Conservation (phyloP, 1,140 invertebrate genomes). For the Macrotrachela quadricornifera region DNA sequence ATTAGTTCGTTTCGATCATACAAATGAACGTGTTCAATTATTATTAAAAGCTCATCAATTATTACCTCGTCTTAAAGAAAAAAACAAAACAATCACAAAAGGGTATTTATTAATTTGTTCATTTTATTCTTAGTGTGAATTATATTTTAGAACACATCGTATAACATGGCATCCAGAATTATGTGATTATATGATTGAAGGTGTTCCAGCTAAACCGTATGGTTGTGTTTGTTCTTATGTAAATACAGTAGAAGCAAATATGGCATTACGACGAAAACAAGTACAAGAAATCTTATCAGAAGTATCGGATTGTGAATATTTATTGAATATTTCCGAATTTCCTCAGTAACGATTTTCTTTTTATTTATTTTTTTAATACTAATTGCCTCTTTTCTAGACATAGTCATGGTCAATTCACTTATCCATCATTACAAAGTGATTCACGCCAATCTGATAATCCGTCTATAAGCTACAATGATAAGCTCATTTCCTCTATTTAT, state of each 20-base stretch:
- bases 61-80: slow-evolving; percentile 51
- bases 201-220: slow-evolving; percentile 78
- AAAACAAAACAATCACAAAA: slow-evolving; percentile 38
- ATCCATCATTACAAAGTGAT: no score
- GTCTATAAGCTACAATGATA: slow-evolving; percentile 60
- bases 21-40: slow-evolving; percentile 53
- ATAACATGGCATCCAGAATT: slow-evolving; percentile 76
- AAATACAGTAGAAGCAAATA: slow-evolving; percentile 91
- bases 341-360: slow-evolving; percentile 37
- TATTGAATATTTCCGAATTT: slow-evolving; percentile 73
- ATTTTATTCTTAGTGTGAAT: no score
- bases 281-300: slow-evolving; percentile 49
- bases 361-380: no score
- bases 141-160: no score
- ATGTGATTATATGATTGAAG: slow-evolving; percentile 94
- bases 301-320: slow-evolving; percentile 42
- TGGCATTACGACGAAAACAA: slow-evolving; percentile 60
- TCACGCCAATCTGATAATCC: no score
- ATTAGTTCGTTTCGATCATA: slow-evolving; percentile 78
- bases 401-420: no score
- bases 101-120: neutral
- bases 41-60: slow-evolving; percentile 58
- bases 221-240: slow-evolving; percentile 67
- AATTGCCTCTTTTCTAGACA: no score
- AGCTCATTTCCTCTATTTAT: slow-evolving; percentile 73